These are phyloP conservation scores for Epinotia demarniana DNA, from an alignment of 2,888 invertebrate genomes.

Conservation along the genomic window DNA sequence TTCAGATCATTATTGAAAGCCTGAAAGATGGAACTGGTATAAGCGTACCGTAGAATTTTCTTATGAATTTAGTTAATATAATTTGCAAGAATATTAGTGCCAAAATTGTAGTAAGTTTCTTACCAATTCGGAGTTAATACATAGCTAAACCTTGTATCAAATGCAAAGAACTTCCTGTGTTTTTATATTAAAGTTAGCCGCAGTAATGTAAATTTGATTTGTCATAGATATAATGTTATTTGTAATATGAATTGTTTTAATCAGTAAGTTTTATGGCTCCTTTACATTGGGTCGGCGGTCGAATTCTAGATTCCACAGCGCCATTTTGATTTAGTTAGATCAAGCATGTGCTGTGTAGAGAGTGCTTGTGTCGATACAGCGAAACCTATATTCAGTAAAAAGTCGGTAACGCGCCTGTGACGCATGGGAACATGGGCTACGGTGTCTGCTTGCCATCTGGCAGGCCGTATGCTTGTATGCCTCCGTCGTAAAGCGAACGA, in stretches of 20 bases:
- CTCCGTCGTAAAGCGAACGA: too few relatives aligned
- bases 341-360: too few relatives aligned
- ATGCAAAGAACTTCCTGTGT: not conserved
- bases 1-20: too few relatives aligned
- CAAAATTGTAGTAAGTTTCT: slow-evolving; percentile 22
- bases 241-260: not conserved
- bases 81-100: slow-evolving; percentile 31
- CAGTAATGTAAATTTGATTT: not conserved
- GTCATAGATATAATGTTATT: not conserved
- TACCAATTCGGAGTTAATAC: slow-evolving; percentile 1
- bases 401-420: too few relatives aligned
- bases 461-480: too few relatives aligned
- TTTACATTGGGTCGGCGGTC: not conserved
- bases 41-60: not conserved
- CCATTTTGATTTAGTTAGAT: too few relatives aligned
- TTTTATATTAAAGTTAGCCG: not conserved
- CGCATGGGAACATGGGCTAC: too few relatives aligned
- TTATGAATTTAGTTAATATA: not conserved
- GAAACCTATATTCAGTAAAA: too few relatives aligned
- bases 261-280: not conserved
- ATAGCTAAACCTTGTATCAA: slow-evolving; percentile 9
- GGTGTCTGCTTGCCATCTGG: too few relatives aligned
- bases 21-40: not conserved
- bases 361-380: too few relatives aligned
- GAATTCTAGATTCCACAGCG: not conserved